These are phyloP conservation scores for Orchesellides sinensis DNA, from an alignment of 2,888 invertebrate species.

Conservation along the genomic window DNA sequence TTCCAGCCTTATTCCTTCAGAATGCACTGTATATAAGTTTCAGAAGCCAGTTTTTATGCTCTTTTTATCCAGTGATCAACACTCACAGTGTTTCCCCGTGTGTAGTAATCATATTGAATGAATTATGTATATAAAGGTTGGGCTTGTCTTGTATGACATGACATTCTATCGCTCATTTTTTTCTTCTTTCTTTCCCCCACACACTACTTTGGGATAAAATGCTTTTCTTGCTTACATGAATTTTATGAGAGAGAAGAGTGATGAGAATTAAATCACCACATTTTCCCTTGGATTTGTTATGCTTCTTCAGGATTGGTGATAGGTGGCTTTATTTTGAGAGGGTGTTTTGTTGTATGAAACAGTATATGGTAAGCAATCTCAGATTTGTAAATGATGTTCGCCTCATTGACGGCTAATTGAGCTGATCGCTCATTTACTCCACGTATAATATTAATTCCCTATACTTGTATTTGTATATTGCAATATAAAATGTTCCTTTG, in stretches of 20 bases:
- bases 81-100: background rate
- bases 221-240: no score
- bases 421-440: conserved; percentile 67
- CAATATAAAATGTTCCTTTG: conserved; percentile 41
- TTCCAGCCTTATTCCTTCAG: no score
- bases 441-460: background rate
- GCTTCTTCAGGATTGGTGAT: conserved; percentile 11
- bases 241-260: conserved; percentile 39
- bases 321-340: conserved; percentile 35
- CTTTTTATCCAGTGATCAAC: conserved; percentile 1
- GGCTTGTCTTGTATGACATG: conserved; percentile 3
- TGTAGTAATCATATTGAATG: conserved; percentile 27
- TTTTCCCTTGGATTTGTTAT: conserved; percentile 18
- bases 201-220: background rate
- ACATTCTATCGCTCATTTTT: conserved; percentile 23
- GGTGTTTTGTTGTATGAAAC: conserved; percentile 29
- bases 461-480: no score
- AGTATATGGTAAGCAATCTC: no score
- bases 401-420: conserved; percentile 72
- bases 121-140: conserved; percentile 39
- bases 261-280: conserved; percentile 64
- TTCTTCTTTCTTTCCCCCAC: background rate
- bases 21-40: no score
- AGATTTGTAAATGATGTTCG: no score
- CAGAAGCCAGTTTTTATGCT: background rate